These are phyloP conservation scores for Galleria mellonella DNA, from an alignment of 1,140 invertebrate species.

Conservation along the genomic window DNA sequence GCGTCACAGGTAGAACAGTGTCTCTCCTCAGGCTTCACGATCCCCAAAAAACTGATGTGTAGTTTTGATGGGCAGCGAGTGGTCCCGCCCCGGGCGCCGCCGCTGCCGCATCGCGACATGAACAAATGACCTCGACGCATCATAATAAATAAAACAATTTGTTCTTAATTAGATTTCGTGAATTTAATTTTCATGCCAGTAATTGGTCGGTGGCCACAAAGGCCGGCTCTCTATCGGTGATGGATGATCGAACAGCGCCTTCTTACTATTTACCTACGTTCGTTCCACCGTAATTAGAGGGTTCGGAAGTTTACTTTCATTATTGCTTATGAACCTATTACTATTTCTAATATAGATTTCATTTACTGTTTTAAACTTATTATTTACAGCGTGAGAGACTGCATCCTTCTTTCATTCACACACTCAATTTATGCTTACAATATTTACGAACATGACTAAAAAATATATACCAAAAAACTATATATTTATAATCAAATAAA, in stretches of 20 bases:
- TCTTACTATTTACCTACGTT: constrained; percentile 64
- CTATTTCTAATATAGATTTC: constrained; percentile 64
- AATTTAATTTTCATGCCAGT: constrained; percentile 74
- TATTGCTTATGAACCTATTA: constrained; percentile 66
- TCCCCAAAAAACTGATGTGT: constrained; percentile 42
- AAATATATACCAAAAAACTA: no score
- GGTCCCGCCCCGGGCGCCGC: constrained; percentile 53
- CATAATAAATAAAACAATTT: constrained; percentile 75
- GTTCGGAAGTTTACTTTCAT: constrained; percentile 68
- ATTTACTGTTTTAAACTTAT: constrained; percentile 34
- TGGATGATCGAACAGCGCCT: constrained; percentile 69
- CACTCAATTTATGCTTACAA: no score
- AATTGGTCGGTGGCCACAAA: constrained; percentile 73
- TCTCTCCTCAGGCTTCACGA: constrained; percentile 24
- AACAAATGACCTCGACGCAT: constrained; percentile 70
- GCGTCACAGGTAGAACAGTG: constrained; percentile 23
- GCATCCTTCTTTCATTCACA: no score
- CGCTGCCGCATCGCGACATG: constrained; percentile 41
- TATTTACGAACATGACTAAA: no score
- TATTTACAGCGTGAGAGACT: constrained; percentile 23
- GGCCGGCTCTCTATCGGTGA: constrained; percentile 61
- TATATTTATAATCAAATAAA: no score
- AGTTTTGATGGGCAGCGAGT: constrained; percentile 29
- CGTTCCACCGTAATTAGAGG: constrained; percentile 59
- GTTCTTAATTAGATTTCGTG: constrained; percentile 74